Evolutionary conservation across 2,113 vertebrate species (phyloP), one percentile per base, ranked within the genome.

Genomic region (Rhea pennata): DNA sequence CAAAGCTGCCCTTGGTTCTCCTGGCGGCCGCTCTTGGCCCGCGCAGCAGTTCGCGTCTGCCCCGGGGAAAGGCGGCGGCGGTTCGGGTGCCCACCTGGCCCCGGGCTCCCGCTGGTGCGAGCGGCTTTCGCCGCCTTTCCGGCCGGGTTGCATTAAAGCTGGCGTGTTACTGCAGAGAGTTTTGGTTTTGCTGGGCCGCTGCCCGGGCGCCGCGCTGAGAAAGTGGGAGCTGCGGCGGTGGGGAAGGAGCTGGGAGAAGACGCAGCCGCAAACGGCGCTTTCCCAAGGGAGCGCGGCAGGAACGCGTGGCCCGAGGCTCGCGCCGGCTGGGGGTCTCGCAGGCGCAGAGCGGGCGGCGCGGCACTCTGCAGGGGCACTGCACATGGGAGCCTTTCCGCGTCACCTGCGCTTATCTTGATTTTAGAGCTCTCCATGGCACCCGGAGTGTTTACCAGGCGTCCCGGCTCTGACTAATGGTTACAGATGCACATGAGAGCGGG

Each of bases 381-480:
- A 94, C 97, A 93, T 91, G 84, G 26, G 65, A 92, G 53, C n/a
- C 74, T 75, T 90, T 92, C 89, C 93, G 88, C 44, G 24, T 96
- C 87, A 90, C 91, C 88, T 85, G 79, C 83, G 33, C 74, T 96
- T 33, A 1, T 84, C 87, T 95, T 93, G 86, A 76, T 94, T 87
- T 97, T 72, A 96, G 94, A 97, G 96, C 78, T 50, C 93, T 93
- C 11, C 69, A 44, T 91, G 84, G 90, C 86, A 96, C 72, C 88
- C 71, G 70, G 83, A 85, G 94, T 97, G 91, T 95, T 97, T 97
- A 96, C 88, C 93, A 97, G 86, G 91, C 84, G 74, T 96, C 96
- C 61, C 4, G 79, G 92, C 94, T 88, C 93, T 97, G 96, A 97
- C 95, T 94, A 92, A 97, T 92, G 96, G 96, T 95, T 98, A 96